Percentiles rank a stretch among this genome's conserved stretches.
phyloP scores from a whole-genome alignment of 2,113 vertebrate species.

The Odocoileus virginianus region DNA sequence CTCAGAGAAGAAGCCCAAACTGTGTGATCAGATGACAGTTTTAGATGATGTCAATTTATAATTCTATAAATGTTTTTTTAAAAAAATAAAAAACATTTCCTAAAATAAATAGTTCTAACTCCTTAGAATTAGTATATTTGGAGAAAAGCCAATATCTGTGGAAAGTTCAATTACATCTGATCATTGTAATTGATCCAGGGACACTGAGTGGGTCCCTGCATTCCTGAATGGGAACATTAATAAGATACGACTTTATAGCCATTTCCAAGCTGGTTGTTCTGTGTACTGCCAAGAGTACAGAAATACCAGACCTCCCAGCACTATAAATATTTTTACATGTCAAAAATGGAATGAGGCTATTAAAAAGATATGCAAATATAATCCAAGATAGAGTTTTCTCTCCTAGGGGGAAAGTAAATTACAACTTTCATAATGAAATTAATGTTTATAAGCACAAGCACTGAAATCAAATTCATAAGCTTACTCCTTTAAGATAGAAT shows the following conservation, averaged over 20 bases:
- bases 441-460: not conserved
- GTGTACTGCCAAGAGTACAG: not conserved
- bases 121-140: not conserved
- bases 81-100: not conserved
- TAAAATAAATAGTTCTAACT: not conserved
- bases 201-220: not conserved
- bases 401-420: conserved; percentile 39
- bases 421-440: conserved; percentile 46
- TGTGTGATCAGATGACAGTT: not conserved
- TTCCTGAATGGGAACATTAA: not conserved
- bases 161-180: not conserved
- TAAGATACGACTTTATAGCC: not conserved
- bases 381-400: conserved; percentile 33
- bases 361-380: conserved; percentile 57
- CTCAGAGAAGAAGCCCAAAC: not conserved
- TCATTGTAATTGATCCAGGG: not conserved
- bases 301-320: not conserved
- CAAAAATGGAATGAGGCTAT: conserved; percentile 42
- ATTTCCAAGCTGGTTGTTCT: not conserved
- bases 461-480: conserved; percentile 7
- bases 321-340: conserved; percentile 38
- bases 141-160: not conserved
- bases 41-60: not conserved
- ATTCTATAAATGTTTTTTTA: not conserved
- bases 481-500: conserved; percentile 10